Evolutionary conservation across 2,888 invertebrate species (phyloP).

Genomic region (Drosophila hawaiiensis): DNA sequence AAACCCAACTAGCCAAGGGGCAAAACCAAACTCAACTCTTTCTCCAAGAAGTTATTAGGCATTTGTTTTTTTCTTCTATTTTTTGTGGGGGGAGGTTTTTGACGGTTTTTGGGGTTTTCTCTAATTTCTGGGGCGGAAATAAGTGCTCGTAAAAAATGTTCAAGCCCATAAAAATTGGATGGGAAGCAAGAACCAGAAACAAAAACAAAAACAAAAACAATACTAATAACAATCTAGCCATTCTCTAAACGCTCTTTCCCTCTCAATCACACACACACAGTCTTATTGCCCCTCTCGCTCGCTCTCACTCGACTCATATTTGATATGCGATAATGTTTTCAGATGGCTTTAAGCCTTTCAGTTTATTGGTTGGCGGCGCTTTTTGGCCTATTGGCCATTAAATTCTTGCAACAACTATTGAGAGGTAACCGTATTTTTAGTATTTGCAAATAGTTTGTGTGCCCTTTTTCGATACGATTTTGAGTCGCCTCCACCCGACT

Average conservation of each 20-base stretch:
- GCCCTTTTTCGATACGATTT: slow-evolving; percentile 8
- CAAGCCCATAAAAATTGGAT: slow-evolving; percentile 60
- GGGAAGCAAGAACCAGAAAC: slow-evolving; percentile 12
- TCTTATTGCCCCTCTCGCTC: not conserved
- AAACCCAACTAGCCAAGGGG: slow-evolving; percentile 5
- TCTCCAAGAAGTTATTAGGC: slow-evolving; percentile 56
- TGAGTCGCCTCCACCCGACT: slow-evolving; percentile 10
- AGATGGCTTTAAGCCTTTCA: slow-evolving; percentile 39
- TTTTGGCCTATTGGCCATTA: slow-evolving; percentile 25
- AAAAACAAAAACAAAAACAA: slow-evolving; percentile 1
- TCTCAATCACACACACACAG: not conserved
- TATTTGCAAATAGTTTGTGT: slow-evolving; percentile 62
- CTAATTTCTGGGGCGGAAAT: slow-evolving; percentile 83
- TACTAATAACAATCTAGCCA: slow-evolving; percentile 18
- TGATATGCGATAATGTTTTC: slow-evolving; percentile 65
- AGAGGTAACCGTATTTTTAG: slow-evolving; percentile 1
- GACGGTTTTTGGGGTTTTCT: slow-evolving; percentile 55
- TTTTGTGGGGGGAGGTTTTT: slow-evolving; percentile 19
- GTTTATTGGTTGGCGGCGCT: slow-evolving; percentile 49
- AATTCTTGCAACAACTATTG: slow-evolving; percentile 19
- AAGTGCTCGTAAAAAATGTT: slow-evolving; percentile 81
- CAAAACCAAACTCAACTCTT: slow-evolving; percentile 24
- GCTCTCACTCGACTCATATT: slow-evolving; percentile 39
- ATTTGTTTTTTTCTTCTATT: not conserved
- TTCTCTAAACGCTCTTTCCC: slow-evolving; percentile 16